Percentiles rank a stretch among this genome's conserved stretches.
These are phyloP conservation scores for Marasmarcha lunaedactyla DNA, from an alignment of 2,888 invertebrate species.

Conservation along the genomic window DNA sequence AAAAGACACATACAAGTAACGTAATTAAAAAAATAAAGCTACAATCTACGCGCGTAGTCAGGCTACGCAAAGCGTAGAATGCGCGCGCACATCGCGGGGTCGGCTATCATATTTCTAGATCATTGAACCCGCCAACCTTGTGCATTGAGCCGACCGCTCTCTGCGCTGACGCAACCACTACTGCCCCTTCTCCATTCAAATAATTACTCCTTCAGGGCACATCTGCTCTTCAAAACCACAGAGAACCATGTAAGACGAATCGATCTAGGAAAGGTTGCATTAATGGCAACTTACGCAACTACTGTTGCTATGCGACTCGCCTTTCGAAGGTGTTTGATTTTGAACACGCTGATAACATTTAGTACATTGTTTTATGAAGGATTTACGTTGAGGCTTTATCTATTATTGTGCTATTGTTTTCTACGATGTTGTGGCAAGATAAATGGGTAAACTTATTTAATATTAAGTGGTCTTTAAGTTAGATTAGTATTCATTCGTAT, in stretches of 20 bases:
- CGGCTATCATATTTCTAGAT: slow-evolving; percentile 66
- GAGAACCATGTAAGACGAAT: slow-evolving; percentile 50
- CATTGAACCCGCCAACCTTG: slow-evolving; percentile 70
- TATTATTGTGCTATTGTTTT: too few species aligned
- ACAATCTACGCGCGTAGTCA: slow-evolving; percentile 16
- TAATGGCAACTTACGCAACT: slow-evolving; percentile 38
- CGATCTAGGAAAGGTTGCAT: slow-evolving; percentile 56
- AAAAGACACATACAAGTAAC: too few species aligned
- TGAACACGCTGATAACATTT: slow-evolving; percentile 4
- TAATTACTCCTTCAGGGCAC: slow-evolving; percentile 66
- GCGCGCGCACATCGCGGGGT: slow-evolving; percentile 43
- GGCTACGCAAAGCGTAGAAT: slow-evolving; percentile 15
- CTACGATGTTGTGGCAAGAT: too few species aligned
- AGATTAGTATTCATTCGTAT: too few species aligned
- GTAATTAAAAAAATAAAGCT: too few species aligned
- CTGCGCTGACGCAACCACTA: slow-evolving; percentile 55
- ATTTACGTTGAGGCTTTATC: too few species aligned
- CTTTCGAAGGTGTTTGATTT: slow-evolving; percentile 12
- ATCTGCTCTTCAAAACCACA: slow-evolving; percentile 40
- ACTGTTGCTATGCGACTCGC: slow-evolving; percentile 26
- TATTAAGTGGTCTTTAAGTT: too few species aligned
- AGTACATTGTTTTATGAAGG: too few species aligned
- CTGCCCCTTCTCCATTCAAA: slow-evolving; percentile 59
- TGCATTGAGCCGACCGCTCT: slow-evolving; percentile 65
- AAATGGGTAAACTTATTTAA: too few species aligned